Evolutionary conservation across 2,888 invertebrate genomes (phyloP), one percentile per base, ranked within the genome.

Genomic region (Sminthurides aquaticus): DNA sequence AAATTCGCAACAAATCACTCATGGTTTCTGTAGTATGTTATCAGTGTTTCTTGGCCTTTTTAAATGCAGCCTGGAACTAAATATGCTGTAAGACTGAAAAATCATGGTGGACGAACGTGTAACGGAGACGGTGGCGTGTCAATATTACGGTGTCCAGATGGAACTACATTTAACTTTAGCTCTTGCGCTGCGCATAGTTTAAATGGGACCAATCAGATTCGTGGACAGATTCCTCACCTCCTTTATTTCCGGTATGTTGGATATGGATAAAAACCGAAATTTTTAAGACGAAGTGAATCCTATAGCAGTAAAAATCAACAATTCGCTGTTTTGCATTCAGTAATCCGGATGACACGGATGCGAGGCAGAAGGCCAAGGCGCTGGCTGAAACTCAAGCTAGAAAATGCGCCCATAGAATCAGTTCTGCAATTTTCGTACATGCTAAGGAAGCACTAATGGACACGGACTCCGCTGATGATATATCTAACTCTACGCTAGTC

Each of bases 171-270:
- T 79, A 86, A 88, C 57, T 97, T 92, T 78, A 87, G 89, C 28
- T 89, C 93, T 1, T 95, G 94, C 78, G 90, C 94, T 15, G 82
- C 96, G 55, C 59, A 64, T 24, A 95, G 95, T 78, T 91, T 91
- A 78, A 96, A 97, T 78, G 97, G 97, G n/a, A 97, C 97, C 0
- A 95, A 93, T 5, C 86, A 94, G 69, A 89, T 90, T 0, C 84
- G 97, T 62, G 98, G 98, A 11, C 98, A 98, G 81, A 87, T 98
- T 76, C 97, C 98, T 0, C 88, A 90, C 76, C 84, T 98, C 57
- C 82, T 97, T 20, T 98, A 97, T 77, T 92, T 86, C 80, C 90
- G 88, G 86, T 88, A 79, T 72, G 72, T 56, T 52, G 15, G 43
- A 15, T 34, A 34, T 15, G 43, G 5, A 34, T 34, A 34, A 52